These are phyloP conservation scores for Sinocyclocheilus maitianheensis DNA, from an alignment of 2,113 vertebrate genomes.

Conservation along the genomic window DNA sequence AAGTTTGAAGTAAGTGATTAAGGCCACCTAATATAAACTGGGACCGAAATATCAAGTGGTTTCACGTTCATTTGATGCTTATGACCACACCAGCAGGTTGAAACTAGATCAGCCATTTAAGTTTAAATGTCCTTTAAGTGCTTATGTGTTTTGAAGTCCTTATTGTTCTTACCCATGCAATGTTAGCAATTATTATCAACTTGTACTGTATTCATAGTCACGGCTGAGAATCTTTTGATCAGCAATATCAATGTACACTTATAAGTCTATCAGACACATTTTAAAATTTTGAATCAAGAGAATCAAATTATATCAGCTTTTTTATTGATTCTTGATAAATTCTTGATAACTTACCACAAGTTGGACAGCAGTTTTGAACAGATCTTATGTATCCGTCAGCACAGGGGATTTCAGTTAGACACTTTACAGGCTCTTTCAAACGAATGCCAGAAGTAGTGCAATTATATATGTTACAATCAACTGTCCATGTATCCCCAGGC, in stretches of 20 bases:
- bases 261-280: too few species aligned
- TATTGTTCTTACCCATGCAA: background rate
- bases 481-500: slow-evolving; percentile 48
- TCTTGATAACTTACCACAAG: slow-evolving; percentile 47
- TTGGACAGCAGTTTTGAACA: slow-evolving; percentile 38
- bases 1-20: too few species aligned
- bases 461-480: slow-evolving; percentile 20
- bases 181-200: background rate
- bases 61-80: background rate
- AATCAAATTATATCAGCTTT: background rate
- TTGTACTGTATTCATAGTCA: background rate
- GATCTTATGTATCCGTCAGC: background rate
- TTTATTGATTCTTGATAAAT: background rate
- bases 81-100: background rate
- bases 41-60: background rate
- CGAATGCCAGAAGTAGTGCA: background rate
- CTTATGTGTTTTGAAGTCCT: background rate
- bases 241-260: background rate
- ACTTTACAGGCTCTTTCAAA: background rate
- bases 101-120: background rate
- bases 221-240: background rate
- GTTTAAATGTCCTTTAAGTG: background rate
- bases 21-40: too few species aligned
- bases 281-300: too few species aligned
- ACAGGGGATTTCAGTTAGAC: slow-evolving; percentile 20